Conservation (phyloP, 1,140 invertebrate species). For the Dendrolimus kikuchii region DNA sequence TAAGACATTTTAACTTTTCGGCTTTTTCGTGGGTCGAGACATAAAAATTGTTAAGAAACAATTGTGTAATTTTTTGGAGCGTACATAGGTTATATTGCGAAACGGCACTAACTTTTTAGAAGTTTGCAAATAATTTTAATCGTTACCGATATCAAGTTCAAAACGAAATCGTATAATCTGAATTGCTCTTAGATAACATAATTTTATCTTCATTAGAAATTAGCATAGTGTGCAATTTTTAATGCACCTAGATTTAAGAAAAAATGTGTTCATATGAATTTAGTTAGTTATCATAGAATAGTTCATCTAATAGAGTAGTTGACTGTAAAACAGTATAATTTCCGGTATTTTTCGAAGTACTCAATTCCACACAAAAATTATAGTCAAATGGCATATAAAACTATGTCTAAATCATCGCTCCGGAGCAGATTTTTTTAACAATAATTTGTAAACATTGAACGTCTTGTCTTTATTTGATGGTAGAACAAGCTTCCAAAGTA, state of each 20-base stretch:
- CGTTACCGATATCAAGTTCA: background rate
- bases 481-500: background rate
- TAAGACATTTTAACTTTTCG: too few species aligned
- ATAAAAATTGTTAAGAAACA: too few species aligned
- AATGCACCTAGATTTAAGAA: constrained; percentile 57
- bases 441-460: background rate
- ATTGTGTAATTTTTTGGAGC: too few species aligned
- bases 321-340: constrained; percentile 61
- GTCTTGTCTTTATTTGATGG: background rate
- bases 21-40: too few species aligned
- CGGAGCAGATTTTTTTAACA: too few species aligned
- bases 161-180: background rate
- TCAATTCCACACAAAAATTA: background rate
- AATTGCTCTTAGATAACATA: constrained; percentile 1
- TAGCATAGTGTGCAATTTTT: constrained; percentile 47
- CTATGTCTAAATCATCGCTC: too few species aligned
- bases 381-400: too few species aligned
- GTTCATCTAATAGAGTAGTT: constrained; percentile 46
- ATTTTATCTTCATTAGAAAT: constrained; percentile 36
- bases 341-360: background rate
- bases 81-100: too few species aligned
- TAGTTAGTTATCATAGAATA: constrained; percentile 58
- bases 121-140: too few species aligned
- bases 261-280: constrained; percentile 70
- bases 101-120: too few species aligned